Percentiles rank a stretch among this genome's conserved stretches.
phyloP scores from a whole-genome alignment of 2,113 vertebrate species.

The Redunca redunca region DNA sequence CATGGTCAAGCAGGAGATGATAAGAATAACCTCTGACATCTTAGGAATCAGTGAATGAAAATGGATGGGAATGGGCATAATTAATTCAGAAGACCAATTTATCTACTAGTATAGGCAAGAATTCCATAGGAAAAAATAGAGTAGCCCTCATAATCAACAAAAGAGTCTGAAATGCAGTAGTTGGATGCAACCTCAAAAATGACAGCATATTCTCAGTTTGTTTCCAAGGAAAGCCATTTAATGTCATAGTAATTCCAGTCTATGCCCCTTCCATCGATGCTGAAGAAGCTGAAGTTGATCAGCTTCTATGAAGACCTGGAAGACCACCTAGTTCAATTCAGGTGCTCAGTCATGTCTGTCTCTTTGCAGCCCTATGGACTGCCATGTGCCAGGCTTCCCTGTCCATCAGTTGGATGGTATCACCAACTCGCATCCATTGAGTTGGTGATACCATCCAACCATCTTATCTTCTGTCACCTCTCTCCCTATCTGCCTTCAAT shows the following conservation, averaged over 20 bases:
- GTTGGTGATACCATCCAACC: background rate
- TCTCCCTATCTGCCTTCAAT: background rate
- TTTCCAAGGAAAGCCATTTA: background rate
- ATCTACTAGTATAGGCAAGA: background rate
- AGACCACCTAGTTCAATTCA: background rate
- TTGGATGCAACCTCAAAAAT: background rate
- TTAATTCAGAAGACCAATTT: background rate
- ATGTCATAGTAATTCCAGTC: background rate
- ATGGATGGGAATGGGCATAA: background rate
- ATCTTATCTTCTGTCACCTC: background rate
- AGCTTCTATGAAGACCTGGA: background rate
- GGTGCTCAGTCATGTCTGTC: background rate
- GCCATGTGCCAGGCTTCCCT: rapidly evolving
- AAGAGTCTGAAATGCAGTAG: background rate
- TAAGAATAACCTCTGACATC: background rate
- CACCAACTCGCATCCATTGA: background rate
- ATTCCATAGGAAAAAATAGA: background rate
- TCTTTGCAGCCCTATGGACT: background rate
- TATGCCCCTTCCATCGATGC: background rate
- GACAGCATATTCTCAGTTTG: background rate
- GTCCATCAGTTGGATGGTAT: background rate
- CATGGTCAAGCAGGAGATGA: background rate
- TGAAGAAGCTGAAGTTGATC: background rate
- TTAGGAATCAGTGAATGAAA: background rate
- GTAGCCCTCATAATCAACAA: background rate